Conservation (phyloP, 1,140 invertebrate genomes). For the Ceratosolen fusciceps region DNA sequence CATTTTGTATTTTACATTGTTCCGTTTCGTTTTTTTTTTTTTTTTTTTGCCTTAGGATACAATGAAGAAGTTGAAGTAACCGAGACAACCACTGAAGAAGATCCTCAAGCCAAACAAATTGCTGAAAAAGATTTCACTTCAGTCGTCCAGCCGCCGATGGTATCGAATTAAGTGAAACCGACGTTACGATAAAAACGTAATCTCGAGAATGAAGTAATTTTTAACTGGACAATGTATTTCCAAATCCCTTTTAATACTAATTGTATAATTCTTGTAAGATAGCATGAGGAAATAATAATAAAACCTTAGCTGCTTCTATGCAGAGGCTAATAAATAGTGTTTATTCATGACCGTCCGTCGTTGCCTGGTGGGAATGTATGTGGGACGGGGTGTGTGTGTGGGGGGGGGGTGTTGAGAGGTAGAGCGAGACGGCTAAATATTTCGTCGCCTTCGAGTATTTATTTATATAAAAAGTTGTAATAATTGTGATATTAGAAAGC, state of each 20-base stretch:
- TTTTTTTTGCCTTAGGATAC: not conserved
- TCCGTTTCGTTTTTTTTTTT: not conserved
- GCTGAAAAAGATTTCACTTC: not conserved
- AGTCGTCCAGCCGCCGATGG: not conserved
- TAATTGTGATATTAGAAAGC: not conserved
- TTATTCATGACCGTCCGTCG: not conserved
- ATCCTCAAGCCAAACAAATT: not conserved
- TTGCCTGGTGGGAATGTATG: too few species aligned
- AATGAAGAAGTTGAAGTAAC: not conserved
- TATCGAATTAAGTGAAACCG: not conserved
- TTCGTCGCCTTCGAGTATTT: not conserved
- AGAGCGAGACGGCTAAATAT: not conserved
- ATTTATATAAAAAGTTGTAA: not conserved
- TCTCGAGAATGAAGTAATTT: not conserved
- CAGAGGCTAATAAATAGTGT: not conserved
- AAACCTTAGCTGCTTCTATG: not conserved
- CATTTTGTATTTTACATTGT: too few species aligned
- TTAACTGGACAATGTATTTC: not conserved
- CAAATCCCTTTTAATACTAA: not conserved
- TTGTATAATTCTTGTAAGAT: slow-evolving; percentile 6
- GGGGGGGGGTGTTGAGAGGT: too few species aligned
- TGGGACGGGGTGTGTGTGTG: too few species aligned
- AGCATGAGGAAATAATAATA: not conserved
- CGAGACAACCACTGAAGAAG: not conserved
- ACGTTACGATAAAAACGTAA: not conserved